Percentiles rank a stretch among this genome's conserved stretches.
Conservation (phyloP, 2,797 vertebrate species). For the Valencia hispanica region DNA sequence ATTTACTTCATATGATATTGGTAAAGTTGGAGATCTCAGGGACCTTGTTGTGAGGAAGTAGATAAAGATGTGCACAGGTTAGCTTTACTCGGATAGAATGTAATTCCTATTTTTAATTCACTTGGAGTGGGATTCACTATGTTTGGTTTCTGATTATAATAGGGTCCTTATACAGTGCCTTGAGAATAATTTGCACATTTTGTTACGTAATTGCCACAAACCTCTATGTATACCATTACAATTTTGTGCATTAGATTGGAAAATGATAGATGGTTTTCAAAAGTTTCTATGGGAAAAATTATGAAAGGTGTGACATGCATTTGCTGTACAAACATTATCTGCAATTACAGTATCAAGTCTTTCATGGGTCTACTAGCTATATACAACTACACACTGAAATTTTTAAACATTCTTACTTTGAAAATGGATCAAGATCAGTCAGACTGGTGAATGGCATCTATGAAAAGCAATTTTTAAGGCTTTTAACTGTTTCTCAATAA, state of each 20-base stretch:
- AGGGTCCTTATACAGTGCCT: neutral
- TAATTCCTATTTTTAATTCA: neutral
- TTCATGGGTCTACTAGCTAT: neutral
- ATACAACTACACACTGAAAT: neutral
- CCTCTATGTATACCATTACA: neutral
- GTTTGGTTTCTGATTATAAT: neutral
- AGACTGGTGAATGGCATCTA: neutral
- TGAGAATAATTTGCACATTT: neutral
- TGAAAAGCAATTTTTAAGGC: neutral
- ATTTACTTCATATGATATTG: slow-evolving; percentile 54
- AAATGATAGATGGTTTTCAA: neutral
- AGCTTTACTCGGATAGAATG: neutral
- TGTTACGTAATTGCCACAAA: neutral
- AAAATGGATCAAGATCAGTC: neutral
- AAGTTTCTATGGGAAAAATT: neutral
- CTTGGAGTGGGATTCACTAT: neutral
- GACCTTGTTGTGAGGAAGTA: slow-evolving; percentile 12
- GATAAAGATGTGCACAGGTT: slow-evolving; percentile 5
- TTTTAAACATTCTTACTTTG: neutral
- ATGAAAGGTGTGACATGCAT: neutral
- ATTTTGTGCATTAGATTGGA: neutral
- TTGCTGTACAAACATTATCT: neutral
- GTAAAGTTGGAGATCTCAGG: slow-evolving; percentile 28
- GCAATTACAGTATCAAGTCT: neutral
- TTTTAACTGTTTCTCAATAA: neutral